phyloP scores from a whole-genome alignment of 1,140 invertebrate species.

The Drosophila cardini region DNA sequence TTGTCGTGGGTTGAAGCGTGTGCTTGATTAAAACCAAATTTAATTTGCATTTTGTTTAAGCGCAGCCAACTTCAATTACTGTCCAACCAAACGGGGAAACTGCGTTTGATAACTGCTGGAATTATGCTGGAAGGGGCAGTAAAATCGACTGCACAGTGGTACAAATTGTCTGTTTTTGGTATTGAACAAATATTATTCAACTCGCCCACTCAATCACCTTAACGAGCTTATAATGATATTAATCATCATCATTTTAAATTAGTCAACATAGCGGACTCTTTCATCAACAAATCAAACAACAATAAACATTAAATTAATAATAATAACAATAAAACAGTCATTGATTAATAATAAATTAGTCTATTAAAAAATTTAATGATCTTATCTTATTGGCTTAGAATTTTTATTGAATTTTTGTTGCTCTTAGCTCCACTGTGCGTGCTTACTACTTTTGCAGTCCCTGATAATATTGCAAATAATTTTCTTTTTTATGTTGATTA shows the following conservation, averaged over 20 bases:
- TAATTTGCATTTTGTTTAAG: slow-evolving; percentile 70
- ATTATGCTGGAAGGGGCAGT: neutral
- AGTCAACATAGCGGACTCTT: neutral
- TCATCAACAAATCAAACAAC: neutral
- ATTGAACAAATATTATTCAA: neutral
- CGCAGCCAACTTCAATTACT: slow-evolving; percentile 66
- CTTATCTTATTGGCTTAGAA: neutral
- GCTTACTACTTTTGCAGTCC: slow-evolving; percentile 48
- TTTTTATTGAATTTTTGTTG: slow-evolving; percentile 14
- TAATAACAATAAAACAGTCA: neutral
- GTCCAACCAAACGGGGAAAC: slow-evolving; percentile 35
- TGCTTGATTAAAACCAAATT: slow-evolving; percentile 80
- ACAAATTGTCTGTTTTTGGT: neutral
- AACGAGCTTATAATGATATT: neutral
- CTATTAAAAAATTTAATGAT: neutral
- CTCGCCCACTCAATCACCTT: neutral
- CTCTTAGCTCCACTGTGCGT: slow-evolving; percentile 27
- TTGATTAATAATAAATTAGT: neutral
- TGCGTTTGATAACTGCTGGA: slow-evolving; percentile 34
- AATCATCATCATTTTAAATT: neutral
- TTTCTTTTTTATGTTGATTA: slow-evolving; percentile 83
- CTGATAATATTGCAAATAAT: slow-evolving; percentile 82
- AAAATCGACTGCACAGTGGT: slow-evolving; percentile 48
- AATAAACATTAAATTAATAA: neutral
- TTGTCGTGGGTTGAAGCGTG: slow-evolving; percentile 15